Conservation (phyloP, 2,888 invertebrate species). For the Heliconius charithonia region DNA sequence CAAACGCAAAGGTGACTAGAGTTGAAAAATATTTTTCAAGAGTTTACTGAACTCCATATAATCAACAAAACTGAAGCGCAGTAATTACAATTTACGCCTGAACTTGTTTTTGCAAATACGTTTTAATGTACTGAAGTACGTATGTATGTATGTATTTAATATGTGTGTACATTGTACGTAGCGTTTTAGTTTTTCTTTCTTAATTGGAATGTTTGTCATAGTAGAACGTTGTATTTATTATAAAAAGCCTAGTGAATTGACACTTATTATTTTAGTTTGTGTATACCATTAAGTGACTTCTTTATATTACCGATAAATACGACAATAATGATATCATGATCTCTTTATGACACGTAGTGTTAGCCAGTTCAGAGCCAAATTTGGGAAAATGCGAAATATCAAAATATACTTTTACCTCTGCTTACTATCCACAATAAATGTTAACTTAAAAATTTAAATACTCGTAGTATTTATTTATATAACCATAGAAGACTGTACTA, state of each 20-base stretch:
- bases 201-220: neutral
- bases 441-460: no score
- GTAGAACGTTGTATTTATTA: neutral
- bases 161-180: neutral
- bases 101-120: slow-evolving; percentile 11
- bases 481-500: no score
- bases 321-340: no score
- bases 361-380: no score
- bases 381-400: no score
- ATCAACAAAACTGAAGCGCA: slow-evolving; percentile 27
- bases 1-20: slow-evolving; percentile 26
- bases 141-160: neutral
- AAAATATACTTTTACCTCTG: no score
- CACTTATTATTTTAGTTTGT: neutral
- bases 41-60: slow-evolving; percentile 40
- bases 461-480: no score
- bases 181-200: neutral
- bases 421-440: no score
- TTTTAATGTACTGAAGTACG: neutral
- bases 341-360: no score
- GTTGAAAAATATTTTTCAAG: slow-evolving; percentile 30
- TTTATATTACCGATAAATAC: no score
- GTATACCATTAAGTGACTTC: neutral
- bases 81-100: slow-evolving; percentile 23
- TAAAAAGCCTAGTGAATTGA: neutral